Evolutionary conservation across 2,888 invertebrate species (phyloP), one percentile per base, ranked within the genome.

Genomic region (Dolichopus griseipennis): DNA sequence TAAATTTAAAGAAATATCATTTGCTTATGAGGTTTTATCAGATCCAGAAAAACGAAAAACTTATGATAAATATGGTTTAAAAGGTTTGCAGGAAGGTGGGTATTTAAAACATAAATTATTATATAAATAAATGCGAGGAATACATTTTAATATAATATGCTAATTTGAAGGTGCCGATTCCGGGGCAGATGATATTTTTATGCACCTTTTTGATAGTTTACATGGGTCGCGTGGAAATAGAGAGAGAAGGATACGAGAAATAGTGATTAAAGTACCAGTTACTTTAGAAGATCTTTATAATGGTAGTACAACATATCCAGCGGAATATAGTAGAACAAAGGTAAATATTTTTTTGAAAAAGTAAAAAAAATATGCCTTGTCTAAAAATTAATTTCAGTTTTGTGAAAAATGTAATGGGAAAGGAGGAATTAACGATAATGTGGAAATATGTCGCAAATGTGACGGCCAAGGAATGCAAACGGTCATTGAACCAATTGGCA

Each of bases 1-100:
- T 78, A 93, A 90, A 84, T 95, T 96, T 78, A 95, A 96, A 81
- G 96, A 97, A 84, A 96, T 97, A 74, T 93, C 94, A 70, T 95
- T 92, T 83, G 96, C 96, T 0, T 95, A 96, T 80, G 96, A 97
- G 84, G 89, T 95, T 65, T 84, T 97, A 67, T 94, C 95, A 15
- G 93, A 95, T 83, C 86, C 92, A 5, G 91, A 92, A 75, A 95
- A 95, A 81, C 85, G 92, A 68, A 87, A 90, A 76, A 83, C 89
- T 62, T 97, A 97, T 79, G 95, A 97, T 80, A 88, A 88, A 75
- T 88, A 87, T 83, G 97, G 96, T 7, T 79, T 96, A 72, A 92
- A 93, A 78, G 96, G 93, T 0, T 82, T 96, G 74, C 93, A 94
- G 82, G 93, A 93, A 78, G 92, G 92, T 66, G 86, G 83, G 18